Percentiles rank a stretch among this genome's conserved stretches.
phyloP scores from a whole-genome alignment of 2,797 vertebrate species.

The Allobates femoralis region DNA sequence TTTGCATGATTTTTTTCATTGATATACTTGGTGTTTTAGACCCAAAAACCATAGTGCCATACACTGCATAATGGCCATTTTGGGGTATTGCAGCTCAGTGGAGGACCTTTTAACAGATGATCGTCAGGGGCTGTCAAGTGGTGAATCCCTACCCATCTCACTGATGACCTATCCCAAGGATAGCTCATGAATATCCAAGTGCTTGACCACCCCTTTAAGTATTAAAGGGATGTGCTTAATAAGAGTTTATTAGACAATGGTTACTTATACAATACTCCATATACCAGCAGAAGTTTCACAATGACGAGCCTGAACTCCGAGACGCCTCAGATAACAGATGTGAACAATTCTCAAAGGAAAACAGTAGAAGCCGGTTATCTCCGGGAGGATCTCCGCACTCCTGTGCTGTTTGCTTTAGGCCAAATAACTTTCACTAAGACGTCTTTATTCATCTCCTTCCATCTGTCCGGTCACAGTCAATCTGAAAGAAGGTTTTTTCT shows the following conservation, averaged over 20 bases:
- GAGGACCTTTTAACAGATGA: no score
- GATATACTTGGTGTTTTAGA: no score
- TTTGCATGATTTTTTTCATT: no score
- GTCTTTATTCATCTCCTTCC: slow-evolving; percentile 25
- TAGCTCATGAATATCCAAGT: background rate
- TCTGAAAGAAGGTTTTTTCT: background rate
- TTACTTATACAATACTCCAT: background rate
- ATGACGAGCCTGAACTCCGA: background rate
- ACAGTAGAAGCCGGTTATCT: slow-evolving; percentile 32
- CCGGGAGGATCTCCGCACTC: background rate
- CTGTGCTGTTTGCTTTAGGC: background rate
- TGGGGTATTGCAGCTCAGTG: no score
- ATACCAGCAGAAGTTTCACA: background rate
- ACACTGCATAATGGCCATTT: no score
- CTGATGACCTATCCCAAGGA: no score
- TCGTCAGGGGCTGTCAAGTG: no score
- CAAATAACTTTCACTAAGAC: slow-evolving; percentile 1
- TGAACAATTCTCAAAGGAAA: background rate
- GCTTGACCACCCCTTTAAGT: background rate
- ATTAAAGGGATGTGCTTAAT: background rate
- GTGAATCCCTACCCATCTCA: no score
- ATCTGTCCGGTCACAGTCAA: background rate
- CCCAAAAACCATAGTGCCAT: no score
- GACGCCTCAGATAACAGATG: no score
- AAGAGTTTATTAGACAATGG: background rate